Conservation (phyloP, 2,888 invertebrate species). For the Trissoscelio sp. region DNA sequence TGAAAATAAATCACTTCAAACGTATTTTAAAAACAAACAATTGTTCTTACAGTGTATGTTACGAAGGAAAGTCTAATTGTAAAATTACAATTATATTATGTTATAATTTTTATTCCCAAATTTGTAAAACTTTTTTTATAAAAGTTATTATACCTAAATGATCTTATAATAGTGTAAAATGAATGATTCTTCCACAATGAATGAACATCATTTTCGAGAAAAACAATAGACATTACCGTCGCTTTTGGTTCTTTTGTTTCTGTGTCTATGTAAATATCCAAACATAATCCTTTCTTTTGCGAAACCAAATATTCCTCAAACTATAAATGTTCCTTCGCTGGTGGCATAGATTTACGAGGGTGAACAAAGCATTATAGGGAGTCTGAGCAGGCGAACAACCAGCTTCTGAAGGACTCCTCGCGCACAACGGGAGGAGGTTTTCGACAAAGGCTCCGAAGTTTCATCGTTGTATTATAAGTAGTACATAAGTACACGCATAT, state of each 20-base stretch:
- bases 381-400: slow-evolving; percentile 59
- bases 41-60: no score
- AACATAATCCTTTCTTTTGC: slow-evolving; percentile 61
- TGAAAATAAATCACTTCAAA: no score
- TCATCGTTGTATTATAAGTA: slow-evolving; percentile 62
- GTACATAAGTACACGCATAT: slow-evolving; percentile 63
- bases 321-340: slow-evolving; percentile 59
- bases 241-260: slow-evolving; percentile 22
- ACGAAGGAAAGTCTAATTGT: no score
- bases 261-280: slow-evolving; percentile 42
- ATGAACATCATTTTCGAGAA: not conserved
- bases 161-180: not conserved
- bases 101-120: no score
- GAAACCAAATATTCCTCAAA: slow-evolving; percentile 61
- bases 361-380: slow-evolving; percentile 68
- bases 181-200: not conserved
- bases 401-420: slow-evolving; percentile 62
- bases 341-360: slow-evolving; percentile 58
- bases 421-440: slow-evolving; percentile 61
- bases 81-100: no score
- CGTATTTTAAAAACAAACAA: no score
- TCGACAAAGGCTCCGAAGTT: slow-evolving; percentile 67
- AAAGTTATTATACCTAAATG: not conserved
- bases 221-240: slow-evolving; percentile 21
- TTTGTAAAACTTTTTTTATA: no score